Conservation (phyloP, 2,888 invertebrate species). For the Netelia virgata region DNA sequence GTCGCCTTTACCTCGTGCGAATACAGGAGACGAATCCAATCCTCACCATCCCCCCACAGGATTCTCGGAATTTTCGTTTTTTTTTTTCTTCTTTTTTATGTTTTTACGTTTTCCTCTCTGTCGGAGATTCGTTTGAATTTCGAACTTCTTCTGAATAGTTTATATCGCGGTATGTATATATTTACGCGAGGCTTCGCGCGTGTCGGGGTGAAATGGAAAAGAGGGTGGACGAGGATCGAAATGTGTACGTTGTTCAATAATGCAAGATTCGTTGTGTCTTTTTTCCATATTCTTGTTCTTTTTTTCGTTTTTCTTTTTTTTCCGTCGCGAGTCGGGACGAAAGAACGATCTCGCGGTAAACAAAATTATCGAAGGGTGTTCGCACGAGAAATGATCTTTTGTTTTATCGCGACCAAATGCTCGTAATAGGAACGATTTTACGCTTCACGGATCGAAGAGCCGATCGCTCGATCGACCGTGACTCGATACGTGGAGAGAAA, state of each 20-base stretch:
- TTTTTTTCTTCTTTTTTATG: slow-evolving; percentile 14
- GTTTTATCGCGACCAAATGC: too few species aligned
- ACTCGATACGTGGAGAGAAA: neutral
- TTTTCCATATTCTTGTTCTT: neutral
- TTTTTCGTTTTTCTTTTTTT: neutral
- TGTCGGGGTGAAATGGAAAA: slow-evolving; percentile 3
- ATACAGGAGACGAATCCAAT: slow-evolving; percentile 52
- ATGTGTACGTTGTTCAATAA: neutral
- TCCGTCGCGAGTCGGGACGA: neutral
- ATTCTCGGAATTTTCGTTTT: neutral
- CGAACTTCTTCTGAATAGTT: neutral
- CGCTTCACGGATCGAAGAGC: slow-evolving; percentile 28
- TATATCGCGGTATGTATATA: neutral
- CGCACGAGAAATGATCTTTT: too few species aligned
- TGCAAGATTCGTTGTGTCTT: slow-evolving; percentile 15
- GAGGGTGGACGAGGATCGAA: neutral
- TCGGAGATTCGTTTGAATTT: slow-evolving; percentile 4
- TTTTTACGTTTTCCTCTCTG: neutral
- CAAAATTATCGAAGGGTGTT: too few species aligned
- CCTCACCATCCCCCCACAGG: slow-evolving; percentile 11
- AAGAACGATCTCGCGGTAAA: too few species aligned
- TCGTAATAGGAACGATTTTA: slow-evolving; percentile 57
- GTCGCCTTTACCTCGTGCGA: slow-evolving; percentile 52
- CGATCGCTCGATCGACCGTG: slow-evolving; percentile 47
- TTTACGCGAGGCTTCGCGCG: slow-evolving; percentile 8